Base-by-base conservation (phyloP, 2,797 vertebrate genomes). In the Bradypodion ventrale region DNA sequence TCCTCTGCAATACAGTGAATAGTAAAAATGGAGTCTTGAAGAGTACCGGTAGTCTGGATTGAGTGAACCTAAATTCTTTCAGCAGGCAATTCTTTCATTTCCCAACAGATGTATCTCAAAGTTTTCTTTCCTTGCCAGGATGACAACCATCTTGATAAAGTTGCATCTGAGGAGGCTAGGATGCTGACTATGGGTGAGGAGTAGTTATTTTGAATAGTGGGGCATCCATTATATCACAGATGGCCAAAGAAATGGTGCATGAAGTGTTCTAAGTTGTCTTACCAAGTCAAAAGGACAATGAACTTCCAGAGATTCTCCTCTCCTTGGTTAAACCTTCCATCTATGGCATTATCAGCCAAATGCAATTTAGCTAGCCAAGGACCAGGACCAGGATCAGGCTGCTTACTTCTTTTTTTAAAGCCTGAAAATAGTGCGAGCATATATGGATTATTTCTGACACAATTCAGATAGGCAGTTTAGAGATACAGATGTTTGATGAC, bases 281-380 rank as follows among this genome's bases (percentile, higher is more conserved):
- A 95, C 95, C 85, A 35, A 59, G 89, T 91, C 77, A 95, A 85
- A 68, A 90, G 78, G 5, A 87, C 84, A 37, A 87, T 87, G 68
- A 95, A 94, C 74, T 87, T 86, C 83, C 87, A 56, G n/a, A 95
- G 75, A 23, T 66, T 74, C 2, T 76, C 82, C 69, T 85, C 90
- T 80, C 66, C 84, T 25, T 89, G 88, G 13, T 84, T 85, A 56
- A 92, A 94, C 27, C 52, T 92, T 63, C 91, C 75, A 7, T 95
- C 94, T 70, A 95, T 94, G 49, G 90, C 87, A n/a, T 96, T 96
- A 80, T 95, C 94, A 63, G 87, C 89, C 85, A 95, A 88, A 78
- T 93, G 83, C 46, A 96, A 42, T 42, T 93, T 95, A 75, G 87
- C 88, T 63, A 96, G 78, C 93, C 94, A 95, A 52, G 94, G 92